Percentiles rank a stretch among this genome's conserved stretches.
Evolutionary conservation across 2,888 invertebrate species (phyloP).

Genomic region (Teleiodes luculella): DNA sequence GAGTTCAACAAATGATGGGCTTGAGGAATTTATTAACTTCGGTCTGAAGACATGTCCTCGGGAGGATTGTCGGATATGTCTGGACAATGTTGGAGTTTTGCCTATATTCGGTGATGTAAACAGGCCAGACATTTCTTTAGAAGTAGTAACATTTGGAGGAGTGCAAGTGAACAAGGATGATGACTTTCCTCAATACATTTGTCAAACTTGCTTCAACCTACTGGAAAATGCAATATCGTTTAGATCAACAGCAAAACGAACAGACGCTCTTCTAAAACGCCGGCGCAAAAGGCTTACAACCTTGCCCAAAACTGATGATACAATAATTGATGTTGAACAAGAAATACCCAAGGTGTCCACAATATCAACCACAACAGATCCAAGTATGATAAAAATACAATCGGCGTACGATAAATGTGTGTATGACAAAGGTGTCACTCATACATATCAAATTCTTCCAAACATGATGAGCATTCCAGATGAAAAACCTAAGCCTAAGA

Average conservation of each 20-base stretch:
- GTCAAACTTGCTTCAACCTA: not conserved
- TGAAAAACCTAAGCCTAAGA: not conserved
- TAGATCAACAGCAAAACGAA: constrained; percentile 1
- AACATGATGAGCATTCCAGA: not conserved
- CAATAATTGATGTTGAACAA: constrained; percentile 1
- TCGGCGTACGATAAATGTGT: not conserved
- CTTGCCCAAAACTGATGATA: not conserved
- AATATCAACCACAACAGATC: not conserved
- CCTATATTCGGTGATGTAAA: constrained; percentile 9
- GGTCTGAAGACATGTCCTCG: not conserved
- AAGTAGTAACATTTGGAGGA: not conserved
- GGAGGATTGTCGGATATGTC: constrained; percentile 5
- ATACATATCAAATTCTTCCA: not conserved
- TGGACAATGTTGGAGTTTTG: not conserved
- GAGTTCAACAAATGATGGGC: not conserved
- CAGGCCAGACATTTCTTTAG: constrained; percentile 2
- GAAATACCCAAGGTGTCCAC: not conserved
- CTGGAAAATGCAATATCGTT: constrained; percentile 5
- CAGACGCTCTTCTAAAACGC: constrained; percentile 5
- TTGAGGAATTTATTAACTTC: constrained; percentile 4
- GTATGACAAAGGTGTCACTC: not conserved
- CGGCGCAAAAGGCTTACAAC: not conserved
- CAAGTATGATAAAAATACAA: not conserved
- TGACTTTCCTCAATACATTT: constrained; percentile 4
- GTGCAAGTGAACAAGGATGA: not conserved